Evolutionary conservation across 2,113 vertebrate species (phyloP).

Genomic region (Anarrhichthys ocellatus): DNA sequence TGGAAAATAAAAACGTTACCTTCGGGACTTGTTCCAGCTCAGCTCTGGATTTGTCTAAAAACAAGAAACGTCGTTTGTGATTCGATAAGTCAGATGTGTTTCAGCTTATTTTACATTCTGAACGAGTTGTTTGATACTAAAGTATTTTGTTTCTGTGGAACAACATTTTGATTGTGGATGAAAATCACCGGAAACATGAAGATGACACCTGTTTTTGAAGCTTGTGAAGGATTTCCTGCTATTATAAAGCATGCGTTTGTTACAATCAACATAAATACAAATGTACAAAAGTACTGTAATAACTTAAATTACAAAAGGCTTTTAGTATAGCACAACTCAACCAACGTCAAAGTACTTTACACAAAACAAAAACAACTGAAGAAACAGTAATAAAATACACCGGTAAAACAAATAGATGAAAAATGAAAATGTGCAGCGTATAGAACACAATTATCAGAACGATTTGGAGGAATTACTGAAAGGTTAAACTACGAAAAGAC

Average conservation of each 20-base stretch:
- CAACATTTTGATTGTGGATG: too few species aligned
- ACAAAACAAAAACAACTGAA: neutral
- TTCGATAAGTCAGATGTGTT: neutral
- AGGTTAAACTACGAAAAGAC: neutral
- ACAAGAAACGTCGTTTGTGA: slow-evolving; percentile 25
- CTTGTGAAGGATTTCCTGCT: neutral
- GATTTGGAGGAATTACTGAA: neutral
- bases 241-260: neutral
- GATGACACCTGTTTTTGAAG: too few species aligned
- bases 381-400: neutral
- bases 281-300: neutral
- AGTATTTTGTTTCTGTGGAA: too few species aligned
- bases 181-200: too few species aligned
- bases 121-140: too few species aligned
- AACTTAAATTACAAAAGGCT: neutral
- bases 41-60: slow-evolving; percentile 93
- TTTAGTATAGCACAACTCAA: neutral
- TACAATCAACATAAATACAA: neutral
- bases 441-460: neutral
- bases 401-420: neutral
- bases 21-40: slow-evolving; percentile 99
- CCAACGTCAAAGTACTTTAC: neutral
- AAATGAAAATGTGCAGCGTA: neutral
- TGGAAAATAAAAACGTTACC: slow-evolving; percentile 81
- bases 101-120: neutral